phyloP scores from a whole-genome alignment of 2,113 vertebrate species.

The Elanoides forficatus region DNA sequence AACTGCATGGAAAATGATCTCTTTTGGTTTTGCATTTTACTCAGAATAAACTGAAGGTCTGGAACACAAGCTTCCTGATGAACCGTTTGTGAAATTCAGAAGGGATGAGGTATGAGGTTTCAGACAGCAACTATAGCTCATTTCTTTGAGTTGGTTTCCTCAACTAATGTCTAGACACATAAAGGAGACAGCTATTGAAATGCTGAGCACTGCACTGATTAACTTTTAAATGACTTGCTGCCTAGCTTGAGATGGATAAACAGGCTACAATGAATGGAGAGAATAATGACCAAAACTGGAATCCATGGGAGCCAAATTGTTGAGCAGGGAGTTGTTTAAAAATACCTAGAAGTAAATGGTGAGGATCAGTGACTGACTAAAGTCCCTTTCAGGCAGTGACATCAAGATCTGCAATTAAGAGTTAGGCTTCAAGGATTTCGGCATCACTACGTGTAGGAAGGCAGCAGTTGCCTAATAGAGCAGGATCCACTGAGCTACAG shows the following conservation, averaged over 20 bases:
- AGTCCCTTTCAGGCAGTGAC: constrained; percentile 3
- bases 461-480: neutral
- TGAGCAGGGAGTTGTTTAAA: constrained; percentile 5
- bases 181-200: constrained; percentile 53
- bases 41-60: constrained; percentile 3
- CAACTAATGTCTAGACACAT: constrained; percentile 34
- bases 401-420: neutral
- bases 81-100: constrained; percentile 30
- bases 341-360: constrained; percentile 57
- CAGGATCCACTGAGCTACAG: neutral
- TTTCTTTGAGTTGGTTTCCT: constrained; percentile 28
- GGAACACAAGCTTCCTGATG: neutral
- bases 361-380: constrained; percentile 44
- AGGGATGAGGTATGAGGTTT: neutral
- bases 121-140: neutral
- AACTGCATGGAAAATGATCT: neutral
- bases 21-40: neutral
- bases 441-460: neutral
- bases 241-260: constrained; percentile 47
- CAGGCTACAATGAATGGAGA: constrained; percentile 25
- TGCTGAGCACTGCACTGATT: constrained; percentile 57
- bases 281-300: constrained; percentile 32
- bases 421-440: neutral
- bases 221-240: constrained; percentile 66
- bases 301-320: constrained; percentile 36